phyloP scores from a whole-genome alignment of 2,888 invertebrate species.

The Drosophila cognata region DNA sequence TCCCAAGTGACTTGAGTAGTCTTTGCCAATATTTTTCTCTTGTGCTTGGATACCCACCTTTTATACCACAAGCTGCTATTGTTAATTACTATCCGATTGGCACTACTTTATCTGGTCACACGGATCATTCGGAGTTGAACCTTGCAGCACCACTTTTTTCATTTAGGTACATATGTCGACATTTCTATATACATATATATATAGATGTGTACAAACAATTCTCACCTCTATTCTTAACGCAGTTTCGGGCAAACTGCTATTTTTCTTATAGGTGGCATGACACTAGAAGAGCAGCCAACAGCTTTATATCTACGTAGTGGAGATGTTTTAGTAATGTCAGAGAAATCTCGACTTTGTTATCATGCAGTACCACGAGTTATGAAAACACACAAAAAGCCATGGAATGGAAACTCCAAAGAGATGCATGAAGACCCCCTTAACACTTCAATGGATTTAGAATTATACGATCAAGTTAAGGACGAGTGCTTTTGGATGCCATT shows the following conservation, averaged over 20 bases:
- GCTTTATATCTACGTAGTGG: conserved; percentile 93
- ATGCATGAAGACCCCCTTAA: conserved; percentile 8
- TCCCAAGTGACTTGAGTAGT: conserved; percentile 90
- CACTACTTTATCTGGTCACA: conserved; percentile 96
- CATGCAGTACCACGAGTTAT: conserved; percentile 97
- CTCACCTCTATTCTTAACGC: background rate
- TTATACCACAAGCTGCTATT: conserved; percentile 95
- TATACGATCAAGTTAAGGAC: conserved; percentile 81
- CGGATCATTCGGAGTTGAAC: conserved; percentile 96
- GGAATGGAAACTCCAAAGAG: conserved; percentile 82
- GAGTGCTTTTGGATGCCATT: conserved; percentile 86
- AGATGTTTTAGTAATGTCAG: conserved; percentile 96
- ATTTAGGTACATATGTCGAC: conserved; percentile 87
- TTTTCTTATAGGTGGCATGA: conserved; percentile 94
- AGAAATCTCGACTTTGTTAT: conserved; percentile 92
- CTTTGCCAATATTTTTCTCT: conserved; percentile 88
- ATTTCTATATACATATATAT: background rate
- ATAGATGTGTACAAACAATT: too few relatives aligned
- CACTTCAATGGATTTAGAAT: conserved; percentile 11
- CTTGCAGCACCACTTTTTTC: conserved; percentile 95
- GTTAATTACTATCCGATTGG: conserved; percentile 98
- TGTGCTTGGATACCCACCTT: conserved; percentile 86
- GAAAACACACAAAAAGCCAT: conserved; percentile 85
- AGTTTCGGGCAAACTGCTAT: conserved; percentile 98
- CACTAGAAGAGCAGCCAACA: conserved; percentile 88